Percentiles rank a stretch among this genome's conserved stretches.
phyloP scores from a whole-genome alignment of 1,140 invertebrate species.

The Stenopsyche tienmushanensis region DNA sequence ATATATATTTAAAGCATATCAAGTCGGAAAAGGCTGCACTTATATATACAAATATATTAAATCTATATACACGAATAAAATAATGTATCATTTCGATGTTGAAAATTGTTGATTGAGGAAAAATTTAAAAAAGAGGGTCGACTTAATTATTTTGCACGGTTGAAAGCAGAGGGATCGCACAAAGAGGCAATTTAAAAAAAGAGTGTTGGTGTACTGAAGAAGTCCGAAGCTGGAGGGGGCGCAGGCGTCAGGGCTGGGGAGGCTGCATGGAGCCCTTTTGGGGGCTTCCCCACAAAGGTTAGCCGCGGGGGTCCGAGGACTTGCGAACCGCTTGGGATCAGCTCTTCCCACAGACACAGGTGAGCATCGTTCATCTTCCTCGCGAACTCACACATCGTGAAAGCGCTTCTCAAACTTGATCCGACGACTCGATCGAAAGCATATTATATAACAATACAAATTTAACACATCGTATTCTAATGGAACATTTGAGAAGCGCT shows the following conservation, averaged over 20 bases:
- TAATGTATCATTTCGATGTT: background rate
- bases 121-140: background rate
- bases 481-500: too few species aligned
- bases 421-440: too few species aligned
- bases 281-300: constrained; percentile 57
- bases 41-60: constrained; percentile 1
- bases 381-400: too few species aligned
- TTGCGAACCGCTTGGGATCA: constrained; percentile 35
- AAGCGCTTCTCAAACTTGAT: too few species aligned
- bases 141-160: too few species aligned
- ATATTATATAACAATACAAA: too few species aligned
- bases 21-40: too few species aligned
- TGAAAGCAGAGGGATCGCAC: too few species aligned
- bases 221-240: constrained; percentile 59
- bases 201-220: constrained; percentile 15
- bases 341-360: constrained; percentile 39
- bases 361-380: too few species aligned
- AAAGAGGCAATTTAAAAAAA: too few species aligned
- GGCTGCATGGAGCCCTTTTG: constrained; percentile 54
- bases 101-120: background rate
- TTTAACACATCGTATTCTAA: too few species aligned
- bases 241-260: constrained; percentile 50
- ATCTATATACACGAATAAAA: background rate
- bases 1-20: constrained; percentile 15
- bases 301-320: constrained; percentile 50